Percentiles rank a stretch among this genome's conserved stretches.
These are phyloP conservation scores for Dendrolimus pini DNA, from an alignment of 2,888 invertebrate species.

Conservation along the genomic window DNA sequence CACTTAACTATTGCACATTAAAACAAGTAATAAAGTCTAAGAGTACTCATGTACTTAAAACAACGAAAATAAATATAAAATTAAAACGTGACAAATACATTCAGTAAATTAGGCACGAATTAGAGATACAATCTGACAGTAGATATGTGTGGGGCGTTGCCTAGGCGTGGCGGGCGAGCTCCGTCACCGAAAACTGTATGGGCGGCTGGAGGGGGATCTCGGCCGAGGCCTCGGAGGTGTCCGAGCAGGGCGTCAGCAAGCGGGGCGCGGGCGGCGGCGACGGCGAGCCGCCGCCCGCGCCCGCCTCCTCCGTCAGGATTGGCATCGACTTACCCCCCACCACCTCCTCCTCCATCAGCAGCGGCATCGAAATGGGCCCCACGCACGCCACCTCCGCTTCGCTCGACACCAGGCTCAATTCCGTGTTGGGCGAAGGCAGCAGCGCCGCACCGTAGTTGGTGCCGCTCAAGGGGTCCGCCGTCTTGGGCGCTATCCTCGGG, in stretches of 20 bases:
- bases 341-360: constrained; percentile 71
- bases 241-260: constrained; percentile 51
- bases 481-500: constrained; percentile 81
- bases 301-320: constrained; percentile 53
- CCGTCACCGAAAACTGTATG: constrained; percentile 50
- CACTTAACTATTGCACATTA: constrained; percentile 45
- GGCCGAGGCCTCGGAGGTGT: constrained; percentile 52
- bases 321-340: constrained; percentile 56
- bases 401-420: constrained; percentile 42
- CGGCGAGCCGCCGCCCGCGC: constrained; percentile 17
- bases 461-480: constrained; percentile 52
- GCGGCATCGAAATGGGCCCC: constrained; percentile 76
- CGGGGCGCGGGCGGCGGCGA: constrained; percentile 52
- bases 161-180: constrained; percentile 48
- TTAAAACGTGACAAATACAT: background rate
- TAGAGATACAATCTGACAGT: background rate
- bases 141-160: background rate
- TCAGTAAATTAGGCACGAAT: background rate
- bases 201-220: constrained; percentile 62
- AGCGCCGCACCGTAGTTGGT: constrained; percentile 36
- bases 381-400: constrained; percentile 41
- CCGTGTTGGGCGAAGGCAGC: constrained; percentile 49
- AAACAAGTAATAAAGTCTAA: background rate
- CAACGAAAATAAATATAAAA: constrained; percentile 13
- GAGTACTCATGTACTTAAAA: constrained; percentile 4